Percentiles rank a stretch among this genome's conserved stretches.
Evolutionary conservation across 2,113 vertebrate species (phyloP).

Genomic region (Zootoca vivipara): DNA sequence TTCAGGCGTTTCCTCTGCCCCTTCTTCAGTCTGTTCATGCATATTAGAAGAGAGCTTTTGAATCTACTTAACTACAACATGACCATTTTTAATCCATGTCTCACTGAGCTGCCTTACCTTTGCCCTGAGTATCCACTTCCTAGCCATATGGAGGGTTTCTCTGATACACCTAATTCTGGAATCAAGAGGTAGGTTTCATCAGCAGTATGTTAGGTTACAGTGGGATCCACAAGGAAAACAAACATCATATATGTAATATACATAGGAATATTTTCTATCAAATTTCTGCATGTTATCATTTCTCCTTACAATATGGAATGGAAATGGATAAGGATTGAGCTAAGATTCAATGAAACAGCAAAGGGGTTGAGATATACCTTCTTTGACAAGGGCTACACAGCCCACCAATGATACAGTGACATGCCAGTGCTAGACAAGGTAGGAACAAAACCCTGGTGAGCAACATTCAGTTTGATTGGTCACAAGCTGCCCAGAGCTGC

Average conservation of each 20-base stretch:
- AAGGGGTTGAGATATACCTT: not conserved
- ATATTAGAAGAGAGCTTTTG: not conserved
- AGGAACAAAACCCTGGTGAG: not conserved
- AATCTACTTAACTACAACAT: not conserved
- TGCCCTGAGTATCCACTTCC: not conserved
- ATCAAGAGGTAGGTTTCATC: not conserved
- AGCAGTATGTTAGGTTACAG: not conserved
- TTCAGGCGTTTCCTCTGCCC: not conserved
- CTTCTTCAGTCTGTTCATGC: not conserved
- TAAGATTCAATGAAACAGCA: not conserved
- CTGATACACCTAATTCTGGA: not conserved
- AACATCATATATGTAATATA: not conserved
- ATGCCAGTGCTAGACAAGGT: not conserved
- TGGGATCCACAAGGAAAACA: not conserved
- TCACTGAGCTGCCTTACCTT: no score
- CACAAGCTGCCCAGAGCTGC: not conserved
- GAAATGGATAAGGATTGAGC: not conserved
- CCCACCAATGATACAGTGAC: not conserved
- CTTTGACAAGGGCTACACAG: not conserved
- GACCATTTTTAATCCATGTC: not conserved
- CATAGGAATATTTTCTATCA: not conserved
- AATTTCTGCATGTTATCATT: not conserved
- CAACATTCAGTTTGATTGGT: not conserved
- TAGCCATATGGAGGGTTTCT: not conserved
- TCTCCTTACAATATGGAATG: not conserved